Conservation (phyloP, 2,113 vertebrate genomes). For the Pampusana beccarii region DNA sequence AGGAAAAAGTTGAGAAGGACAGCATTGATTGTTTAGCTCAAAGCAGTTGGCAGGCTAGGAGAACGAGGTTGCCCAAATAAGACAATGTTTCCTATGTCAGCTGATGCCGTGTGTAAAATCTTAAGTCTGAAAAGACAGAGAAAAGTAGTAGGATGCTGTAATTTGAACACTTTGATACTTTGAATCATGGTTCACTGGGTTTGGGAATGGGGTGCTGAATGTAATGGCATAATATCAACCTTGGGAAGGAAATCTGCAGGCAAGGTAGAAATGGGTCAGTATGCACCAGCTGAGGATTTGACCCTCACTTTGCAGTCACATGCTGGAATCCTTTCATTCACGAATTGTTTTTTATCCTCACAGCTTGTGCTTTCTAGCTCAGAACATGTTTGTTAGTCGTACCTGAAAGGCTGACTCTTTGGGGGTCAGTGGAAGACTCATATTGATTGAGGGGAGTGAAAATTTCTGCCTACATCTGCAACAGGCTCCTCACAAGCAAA, state of each 20-base stretch:
- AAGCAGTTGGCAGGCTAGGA: slow-evolving; percentile 21
- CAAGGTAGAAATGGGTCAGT: neutral
- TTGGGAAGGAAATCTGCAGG: neutral
- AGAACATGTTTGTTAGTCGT: neutral
- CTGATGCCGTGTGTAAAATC: neutral
- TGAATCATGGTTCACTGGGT: neutral
- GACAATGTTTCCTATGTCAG: neutral
- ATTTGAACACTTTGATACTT: neutral
- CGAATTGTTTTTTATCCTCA: neutral
- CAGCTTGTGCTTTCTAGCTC: neutral
- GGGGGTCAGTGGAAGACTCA: neutral
- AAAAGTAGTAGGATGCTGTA: neutral
- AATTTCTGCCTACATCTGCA: neutral
- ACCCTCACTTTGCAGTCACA: neutral
- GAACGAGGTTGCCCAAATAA: slow-evolving; percentile 30
- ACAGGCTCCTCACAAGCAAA: neutral
- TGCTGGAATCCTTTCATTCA: neutral
- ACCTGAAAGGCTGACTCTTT: neutral
- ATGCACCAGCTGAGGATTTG: neutral
- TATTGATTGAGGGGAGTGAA: neutral
- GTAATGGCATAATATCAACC: neutral
- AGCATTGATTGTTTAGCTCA: slow-evolving; percentile 65
- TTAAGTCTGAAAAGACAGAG: neutral
- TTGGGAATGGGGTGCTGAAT: neutral
- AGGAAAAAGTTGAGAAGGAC: slow-evolving; percentile 76